Base-by-base conservation (phyloP, 2,888 invertebrate genomes). In the Eupelmus urozonus region DNA sequence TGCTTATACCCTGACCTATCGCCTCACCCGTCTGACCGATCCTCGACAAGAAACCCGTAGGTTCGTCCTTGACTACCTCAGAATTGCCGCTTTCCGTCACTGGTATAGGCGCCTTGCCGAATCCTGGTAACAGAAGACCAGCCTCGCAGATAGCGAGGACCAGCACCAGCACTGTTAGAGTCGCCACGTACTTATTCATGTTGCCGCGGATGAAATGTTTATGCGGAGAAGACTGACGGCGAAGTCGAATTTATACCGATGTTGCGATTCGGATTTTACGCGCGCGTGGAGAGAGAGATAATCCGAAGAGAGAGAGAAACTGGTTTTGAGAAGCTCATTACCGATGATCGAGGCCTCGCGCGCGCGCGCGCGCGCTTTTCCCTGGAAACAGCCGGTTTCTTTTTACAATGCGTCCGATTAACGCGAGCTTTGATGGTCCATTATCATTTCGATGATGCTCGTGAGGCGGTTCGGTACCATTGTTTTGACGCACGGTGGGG, bases 161-260 rank as follows among this genome's bases (percentile, higher is more conserved):
- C 1, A 42, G 7, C 0, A 42, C 5, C 11, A 34, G 40, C n/a
- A 27, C 18, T 4, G 11, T 0, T 7, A 23, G 29, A 59, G 3
- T 45, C 13, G 2, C 45, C 2, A 16, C 45, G 16, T 45, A 45
- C 7, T 16, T 9, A 13, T 13, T 45, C 13, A 45, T 45, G 4
- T 45, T 16, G 16, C 16, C 13, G 13, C 9, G 34, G 34, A 34
- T 9, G 34, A 45, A 2, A 45, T n/a, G 16, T 45, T 45, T 2
- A 45, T 2, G 45, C 9, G 45, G 13, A 3, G 59, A 45, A n/a
- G 27, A 9, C 7, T 40, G n/a, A 16, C 23, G 20, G 11, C 20
- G 59, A n/a, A 1, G 29, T 11, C 66, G 53, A 72, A 72, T 72
- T 72, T 72, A 77, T 77, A 77, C 65, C 34, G 53, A 63, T 40